Base-by-base conservation (phyloP, 2,113 vertebrate genomes). In the Rhagologus leucostigma region DNA sequence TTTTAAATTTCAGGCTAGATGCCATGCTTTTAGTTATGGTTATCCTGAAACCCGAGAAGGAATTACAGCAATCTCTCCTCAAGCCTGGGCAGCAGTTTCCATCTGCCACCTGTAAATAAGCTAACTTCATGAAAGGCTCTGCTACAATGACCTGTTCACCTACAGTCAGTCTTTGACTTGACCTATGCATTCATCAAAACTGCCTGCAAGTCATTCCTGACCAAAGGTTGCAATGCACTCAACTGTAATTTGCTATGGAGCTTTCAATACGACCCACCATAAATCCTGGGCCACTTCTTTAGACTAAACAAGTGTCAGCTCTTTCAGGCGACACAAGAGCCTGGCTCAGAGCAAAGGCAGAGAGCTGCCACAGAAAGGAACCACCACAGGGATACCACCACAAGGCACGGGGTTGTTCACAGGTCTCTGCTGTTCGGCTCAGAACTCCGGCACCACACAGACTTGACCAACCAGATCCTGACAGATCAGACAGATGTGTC, bases 21-120 rank as follows among this genome's bases (percentile, higher is more conserved):
- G 20, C 26, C 0, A 0, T 7, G 44, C 8, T 68, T 63, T 68
- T 22, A 56, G 53, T 33, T 64, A 46, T 0, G 13, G 41, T 29
- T 59, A 16, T 42, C n/a, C 32, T 33, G 39, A 80, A 80, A 64
- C 27, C 24, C 1, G 0, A 55, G 7, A 77, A 3, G 13, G 22
- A 86, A 52, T 89, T 39, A 18, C 10, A 46, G 9, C 35, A 23
- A 9, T 8, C 21, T 35, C 53, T n/a, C 35, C n/a, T 26, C 64
- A 73, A 4, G 24, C 37, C 41, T 9, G 15, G 65, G 22, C 42
- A 67, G 44, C 16, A 9, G 33, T 47, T 65, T 53, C 65, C 35
- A 57, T 41, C 32, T n/a, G 32, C 15, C 78, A 83, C 49, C 57
- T 65, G 16, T 60, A 87, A 85, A 80, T 27, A 52, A 81, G 11